Evolutionary conservation across 2,888 invertebrate species (phyloP).

Genomic region (Bugula neritina): DNA sequence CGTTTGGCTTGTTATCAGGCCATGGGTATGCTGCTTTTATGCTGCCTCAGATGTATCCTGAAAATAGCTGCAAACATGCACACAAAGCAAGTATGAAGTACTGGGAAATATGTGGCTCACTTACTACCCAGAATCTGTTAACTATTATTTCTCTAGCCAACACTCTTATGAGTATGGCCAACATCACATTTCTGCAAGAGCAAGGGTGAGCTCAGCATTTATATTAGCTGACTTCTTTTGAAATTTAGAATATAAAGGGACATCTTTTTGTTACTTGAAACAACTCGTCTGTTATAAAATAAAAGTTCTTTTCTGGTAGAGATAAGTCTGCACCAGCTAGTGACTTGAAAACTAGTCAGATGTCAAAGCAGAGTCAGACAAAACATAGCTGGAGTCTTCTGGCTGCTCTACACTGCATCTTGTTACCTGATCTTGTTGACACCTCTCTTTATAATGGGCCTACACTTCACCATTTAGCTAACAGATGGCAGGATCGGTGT

Average conservation of each 20-base stretch:
- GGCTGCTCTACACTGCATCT: conserved; percentile 90
- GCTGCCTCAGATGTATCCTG: conserved; percentile 71
- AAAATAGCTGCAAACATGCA: conserved; percentile 53
- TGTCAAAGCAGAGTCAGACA: conserved; percentile 69
- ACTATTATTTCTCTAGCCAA: conserved; percentile 90
- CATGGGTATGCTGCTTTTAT: conserved; percentile 83
- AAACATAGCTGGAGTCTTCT: conserved; percentile 95
- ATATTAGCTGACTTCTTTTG: too few species aligned
- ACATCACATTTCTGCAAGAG: conserved; percentile 67
- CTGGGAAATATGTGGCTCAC: conserved; percentile 90
- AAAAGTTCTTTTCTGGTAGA: too few species aligned
- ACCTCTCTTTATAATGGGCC: conserved; percentile 76
- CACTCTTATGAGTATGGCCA: conserved; percentile 93
- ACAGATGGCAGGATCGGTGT: conserved; percentile 97
- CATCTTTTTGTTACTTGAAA: too few species aligned
- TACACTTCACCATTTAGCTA: conserved; percentile 92
- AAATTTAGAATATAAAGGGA: too few species aligned
- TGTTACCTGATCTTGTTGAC: conserved; percentile 85
- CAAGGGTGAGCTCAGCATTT: not conserved
- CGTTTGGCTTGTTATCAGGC: conserved; percentile 86
- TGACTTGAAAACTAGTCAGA: not conserved
- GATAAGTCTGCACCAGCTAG: not conserved
- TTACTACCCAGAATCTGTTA: conserved; percentile 91
- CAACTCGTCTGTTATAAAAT: too few species aligned
- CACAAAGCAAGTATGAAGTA: conserved; percentile 76